A percentile compares a stretch with the other conserved stretches of the same genome.
These are phyloP conservation scores for Hartigia nigra DNA, from an alignment of 2,888 invertebrate genomes.

Conservation along the genomic window DNA sequence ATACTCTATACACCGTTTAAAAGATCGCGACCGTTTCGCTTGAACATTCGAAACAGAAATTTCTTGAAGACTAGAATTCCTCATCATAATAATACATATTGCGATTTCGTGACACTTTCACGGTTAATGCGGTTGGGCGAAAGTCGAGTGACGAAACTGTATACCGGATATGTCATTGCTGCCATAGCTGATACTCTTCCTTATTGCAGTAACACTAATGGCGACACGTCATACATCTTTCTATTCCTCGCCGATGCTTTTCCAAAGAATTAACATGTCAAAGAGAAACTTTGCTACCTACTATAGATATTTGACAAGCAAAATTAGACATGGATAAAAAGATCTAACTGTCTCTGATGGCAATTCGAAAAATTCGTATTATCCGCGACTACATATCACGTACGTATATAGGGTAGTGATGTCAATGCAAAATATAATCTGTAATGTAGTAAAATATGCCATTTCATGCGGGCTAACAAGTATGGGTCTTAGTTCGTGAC, in stretches of 20 bases:
- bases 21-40: neutral
- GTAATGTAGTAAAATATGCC: neutral
- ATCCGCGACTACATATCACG: neutral
- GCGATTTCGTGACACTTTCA: constrained; percentile 60
- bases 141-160: constrained; percentile 57
- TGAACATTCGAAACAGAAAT: neutral
- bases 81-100: neutral
- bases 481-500: neutral
- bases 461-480: neutral
- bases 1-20: neutral
- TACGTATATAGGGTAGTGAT: neutral
- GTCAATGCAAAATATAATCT: neutral
- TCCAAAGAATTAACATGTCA: neutral
- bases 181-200: neutral
- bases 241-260: neutral
- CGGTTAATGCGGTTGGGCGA: constrained; percentile 55
- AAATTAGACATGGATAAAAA: neutral
- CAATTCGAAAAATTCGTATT: neutral
- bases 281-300: neutral
- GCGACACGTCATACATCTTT: neutral
- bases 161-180: constrained; percentile 18
- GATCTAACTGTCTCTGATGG: neutral
- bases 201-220: neutral
- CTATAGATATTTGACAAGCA: neutral
- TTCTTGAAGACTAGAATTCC: neutral